Percentiles rank a stretch among this genome's conserved stretches.
Conservation (phyloP, 2,797 vertebrate genomes). For the Harpagifer antarcticus region DNA sequence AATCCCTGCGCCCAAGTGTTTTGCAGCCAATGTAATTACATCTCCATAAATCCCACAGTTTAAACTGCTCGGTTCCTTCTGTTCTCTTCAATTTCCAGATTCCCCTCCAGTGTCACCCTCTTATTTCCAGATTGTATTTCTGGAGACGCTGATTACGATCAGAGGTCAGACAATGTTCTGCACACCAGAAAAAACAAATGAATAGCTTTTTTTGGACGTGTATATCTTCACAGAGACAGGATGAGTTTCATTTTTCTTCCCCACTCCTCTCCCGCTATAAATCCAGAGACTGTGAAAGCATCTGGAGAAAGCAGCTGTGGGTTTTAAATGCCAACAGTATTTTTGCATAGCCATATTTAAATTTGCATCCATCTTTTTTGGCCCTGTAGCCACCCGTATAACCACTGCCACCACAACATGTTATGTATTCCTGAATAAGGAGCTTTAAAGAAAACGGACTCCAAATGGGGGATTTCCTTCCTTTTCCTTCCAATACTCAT, state of each 20-base stretch:
- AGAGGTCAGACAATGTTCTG: constrained; percentile 51
- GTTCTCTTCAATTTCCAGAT: constrained; percentile 41
- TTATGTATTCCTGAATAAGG: constrained; percentile 38
- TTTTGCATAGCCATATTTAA: constrained; percentile 26
- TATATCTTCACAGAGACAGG: constrained; percentile 16
- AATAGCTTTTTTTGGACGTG: constrained; percentile 16
- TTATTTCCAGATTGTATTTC: constrained; percentile 36
- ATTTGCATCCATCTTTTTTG: constrained; percentile 25
- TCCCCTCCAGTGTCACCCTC: constrained; percentile 27
- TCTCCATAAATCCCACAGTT: constrained; percentile 69
- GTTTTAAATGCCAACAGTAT: constrained; percentile 34
- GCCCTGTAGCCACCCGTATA: constrained; percentile 11
- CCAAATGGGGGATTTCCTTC: constrained; percentile 61
- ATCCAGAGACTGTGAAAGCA: constrained; percentile 31
- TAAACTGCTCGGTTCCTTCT: constrained; percentile 52
- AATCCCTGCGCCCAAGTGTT: constrained; percentile 80
- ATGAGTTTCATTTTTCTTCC: constrained; percentile 13
- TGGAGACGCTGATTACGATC: constrained; percentile 35
- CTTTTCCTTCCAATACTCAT: constrained; percentile 47
- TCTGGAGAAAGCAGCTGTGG: constrained; percentile 46
- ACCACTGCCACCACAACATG: constrained; percentile 26
- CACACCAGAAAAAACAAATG: constrained; percentile 27
- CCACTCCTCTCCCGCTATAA: constrained; percentile 11
- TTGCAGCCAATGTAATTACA: constrained; percentile 81
- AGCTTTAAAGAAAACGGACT: constrained; percentile 50